These are phyloP conservation scores for Orientallactaga bullata DNA, from an alignment of 2,113 vertebrate genomes.

Conservation along the genomic window DNA sequence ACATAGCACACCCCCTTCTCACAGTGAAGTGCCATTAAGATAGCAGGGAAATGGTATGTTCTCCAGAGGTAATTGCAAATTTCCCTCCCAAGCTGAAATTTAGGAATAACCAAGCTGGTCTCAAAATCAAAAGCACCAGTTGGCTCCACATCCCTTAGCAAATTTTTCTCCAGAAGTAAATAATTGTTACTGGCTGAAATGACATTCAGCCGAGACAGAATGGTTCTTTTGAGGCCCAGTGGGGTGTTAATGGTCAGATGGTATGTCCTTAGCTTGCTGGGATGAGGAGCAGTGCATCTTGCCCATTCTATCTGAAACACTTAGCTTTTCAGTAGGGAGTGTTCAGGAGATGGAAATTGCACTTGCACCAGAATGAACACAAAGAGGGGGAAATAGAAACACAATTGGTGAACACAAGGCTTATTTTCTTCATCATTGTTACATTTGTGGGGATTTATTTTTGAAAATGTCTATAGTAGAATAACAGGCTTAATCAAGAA, in stretches of 20 bases:
- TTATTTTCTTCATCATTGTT: slow-evolving; percentile 53
- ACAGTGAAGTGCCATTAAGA: neutral
- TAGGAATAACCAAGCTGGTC: slow-evolving; percentile 70
- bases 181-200: slow-evolving; percentile 81
- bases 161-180: slow-evolving; percentile 77
- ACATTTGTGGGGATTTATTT: slow-evolving; percentile 46
- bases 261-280: slow-evolving; percentile 55
- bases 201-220: slow-evolving; percentile 70
- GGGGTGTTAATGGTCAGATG: slow-evolving; percentile 76
- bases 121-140: slow-evolving; percentile 71
- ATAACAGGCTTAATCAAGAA: slow-evolving; percentile 3
- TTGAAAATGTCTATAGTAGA: slow-evolving; percentile 40
- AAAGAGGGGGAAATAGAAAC: slow-evolving; percentile 65
- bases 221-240: slow-evolving; percentile 70
- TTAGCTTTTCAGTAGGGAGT: slow-evolving; percentile 74
- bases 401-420: neutral
- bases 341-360: slow-evolving; percentile 66
- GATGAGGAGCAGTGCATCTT: slow-evolving; percentile 47
- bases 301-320: slow-evolving; percentile 75
- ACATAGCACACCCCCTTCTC: slow-evolving; percentile 26
- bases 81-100: slow-evolving; percentile 74
- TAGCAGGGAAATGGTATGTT: slow-evolving; percentile 59
- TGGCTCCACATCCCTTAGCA: slow-evolving; percentile 66
- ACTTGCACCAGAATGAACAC: slow-evolving; percentile 57
- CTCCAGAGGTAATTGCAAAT: slow-evolving; percentile 72